Conservation (phyloP, 2,888 invertebrate genomes). For the Melipona bicolor region DNA sequence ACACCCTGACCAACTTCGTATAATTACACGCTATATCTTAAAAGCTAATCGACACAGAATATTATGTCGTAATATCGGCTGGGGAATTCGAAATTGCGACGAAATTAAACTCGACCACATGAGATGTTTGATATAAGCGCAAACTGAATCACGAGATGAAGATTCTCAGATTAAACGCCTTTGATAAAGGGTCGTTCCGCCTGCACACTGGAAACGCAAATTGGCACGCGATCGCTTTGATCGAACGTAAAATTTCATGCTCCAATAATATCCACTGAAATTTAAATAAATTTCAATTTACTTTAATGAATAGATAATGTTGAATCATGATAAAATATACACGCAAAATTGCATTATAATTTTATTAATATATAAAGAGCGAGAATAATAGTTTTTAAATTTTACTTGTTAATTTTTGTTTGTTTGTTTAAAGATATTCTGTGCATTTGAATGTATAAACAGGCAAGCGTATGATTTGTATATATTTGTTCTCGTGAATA, state of each 20-base stretch:
- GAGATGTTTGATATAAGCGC: not conserved
- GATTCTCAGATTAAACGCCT: not conserved
- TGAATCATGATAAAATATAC: not conserved
- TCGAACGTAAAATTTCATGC: not conserved
- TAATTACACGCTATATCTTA: not conserved
- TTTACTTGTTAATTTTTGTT: not conserved
- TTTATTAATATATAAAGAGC: not conserved
- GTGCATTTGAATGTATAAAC: not conserved
- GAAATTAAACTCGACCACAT: not conserved
- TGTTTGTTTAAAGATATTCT: not conserved
- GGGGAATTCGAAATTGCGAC: not conserved
- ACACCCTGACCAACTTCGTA: slow-evolving; percentile 39
- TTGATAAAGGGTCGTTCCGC: not conserved
- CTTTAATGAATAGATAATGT: not conserved
- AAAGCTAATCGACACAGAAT: not conserved
- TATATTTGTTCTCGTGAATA: not conserved
- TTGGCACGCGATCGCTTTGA: not conserved
- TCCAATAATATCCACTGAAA: not conserved
- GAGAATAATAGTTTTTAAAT: not conserved
- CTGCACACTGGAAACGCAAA: not conserved
- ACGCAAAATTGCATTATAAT: too few relatives aligned
- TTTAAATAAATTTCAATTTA: not conserved
- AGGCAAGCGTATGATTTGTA: not conserved
- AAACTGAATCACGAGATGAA: not conserved
- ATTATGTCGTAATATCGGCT: not conserved